Percentiles rank a stretch among this genome's conserved stretches.
Conservation (phyloP, 2,888 invertebrate species). For the Euzophera pinguis region DNA sequence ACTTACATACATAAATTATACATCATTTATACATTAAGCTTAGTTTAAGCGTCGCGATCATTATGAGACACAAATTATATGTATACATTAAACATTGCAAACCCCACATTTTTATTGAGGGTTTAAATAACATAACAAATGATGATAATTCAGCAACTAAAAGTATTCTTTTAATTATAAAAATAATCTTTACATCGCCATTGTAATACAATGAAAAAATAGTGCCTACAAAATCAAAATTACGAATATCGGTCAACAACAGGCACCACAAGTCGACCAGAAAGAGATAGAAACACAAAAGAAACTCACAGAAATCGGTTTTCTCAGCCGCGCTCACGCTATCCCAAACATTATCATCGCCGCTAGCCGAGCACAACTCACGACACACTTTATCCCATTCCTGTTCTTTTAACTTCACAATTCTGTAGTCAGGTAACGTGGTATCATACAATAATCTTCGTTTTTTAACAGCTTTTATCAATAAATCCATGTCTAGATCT, state of each 20-base stretch:
- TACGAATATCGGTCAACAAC: neutral
- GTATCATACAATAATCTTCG: neutral
- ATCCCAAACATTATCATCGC: neutral
- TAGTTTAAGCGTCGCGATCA: too few species aligned
- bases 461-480: neutral
- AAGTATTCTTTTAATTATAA: too few species aligned
- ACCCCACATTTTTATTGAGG: too few species aligned
- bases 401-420: neutral
- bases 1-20: too few species aligned
- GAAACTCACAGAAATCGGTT: constrained; percentile 1
- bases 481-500: neutral
- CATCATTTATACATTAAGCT: too few species aligned
- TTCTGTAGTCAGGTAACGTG: neutral
- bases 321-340: neutral
- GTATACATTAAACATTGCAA: too few species aligned
- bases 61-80: too few species aligned
- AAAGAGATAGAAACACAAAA: neutral
- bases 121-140: too few species aligned
- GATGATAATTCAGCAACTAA: too few species aligned
- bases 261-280: neutral
- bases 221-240: neutral
- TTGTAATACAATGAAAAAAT: too few species aligned
- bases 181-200: too few species aligned
- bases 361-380: neutral
- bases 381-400: constrained; percentile 3